These are phyloP conservation scores for Lanistes nyassanus DNA, from an alignment of 1,140 invertebrate genomes.

Conservation along the genomic window DNA sequence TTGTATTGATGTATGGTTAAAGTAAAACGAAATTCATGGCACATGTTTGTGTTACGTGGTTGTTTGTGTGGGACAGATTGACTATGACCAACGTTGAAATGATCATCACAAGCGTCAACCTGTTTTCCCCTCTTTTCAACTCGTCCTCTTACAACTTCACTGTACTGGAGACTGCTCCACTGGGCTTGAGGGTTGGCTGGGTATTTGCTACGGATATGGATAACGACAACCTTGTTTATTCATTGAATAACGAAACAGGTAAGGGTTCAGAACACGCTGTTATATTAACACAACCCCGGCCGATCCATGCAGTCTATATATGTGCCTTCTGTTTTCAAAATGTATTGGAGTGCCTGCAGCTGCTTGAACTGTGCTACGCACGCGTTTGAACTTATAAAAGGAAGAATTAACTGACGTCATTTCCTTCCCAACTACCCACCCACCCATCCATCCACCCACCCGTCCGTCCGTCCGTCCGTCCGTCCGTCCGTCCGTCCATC, in stretches of 20 bases:
- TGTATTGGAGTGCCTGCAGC: no score
- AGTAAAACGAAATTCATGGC: no score
- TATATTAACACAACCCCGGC: no score
- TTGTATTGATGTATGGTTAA: no score
- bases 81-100: conserved; percentile 6
- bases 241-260: conserved; percentile 3
- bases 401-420: neutral
- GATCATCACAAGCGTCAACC: conserved; percentile 12
- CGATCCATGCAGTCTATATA: no score
- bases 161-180: conserved; percentile 19
- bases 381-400: no score
- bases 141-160: conserved; percentile 19
- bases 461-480: neutral
- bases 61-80: conserved; percentile 17
- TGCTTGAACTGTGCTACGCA: no score
- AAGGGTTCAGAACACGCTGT: no score
- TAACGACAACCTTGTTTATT: conserved; percentile 17
- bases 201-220: conserved; percentile 29
- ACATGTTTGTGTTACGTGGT: neutral
- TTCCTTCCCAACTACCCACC: no score
- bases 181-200: conserved; percentile 12
- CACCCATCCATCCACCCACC: no score
- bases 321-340: no score
- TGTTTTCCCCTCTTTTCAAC: conserved; percentile 13
- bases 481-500: neutral